Evolutionary conservation across 2,888 invertebrate species (phyloP).

Genomic region (Epinotia bilunana): DNA sequence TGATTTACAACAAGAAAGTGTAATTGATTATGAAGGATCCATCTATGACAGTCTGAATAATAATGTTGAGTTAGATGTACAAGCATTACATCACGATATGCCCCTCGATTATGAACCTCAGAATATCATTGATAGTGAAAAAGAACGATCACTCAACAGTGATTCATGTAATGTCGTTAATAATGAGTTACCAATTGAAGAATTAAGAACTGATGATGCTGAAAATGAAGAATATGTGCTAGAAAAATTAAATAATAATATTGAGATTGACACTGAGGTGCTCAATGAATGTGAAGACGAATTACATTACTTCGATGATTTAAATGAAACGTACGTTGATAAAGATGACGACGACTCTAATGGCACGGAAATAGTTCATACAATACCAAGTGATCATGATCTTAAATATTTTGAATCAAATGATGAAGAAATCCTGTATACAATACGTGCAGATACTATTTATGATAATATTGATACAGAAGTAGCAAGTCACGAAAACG

Average conservation of each 20-base stretch:
- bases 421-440: not conserved
- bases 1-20: conserved; percentile 1
- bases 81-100: not conserved
- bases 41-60: conserved; percentile 28
- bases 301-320: not conserved
- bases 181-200: not conserved
- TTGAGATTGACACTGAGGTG: not conserved
- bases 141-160: not conserved
- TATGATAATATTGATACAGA: not conserved
- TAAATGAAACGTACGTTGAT: not conserved
- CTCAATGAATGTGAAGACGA: not conserved
- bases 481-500: not conserved
- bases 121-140: not conserved
- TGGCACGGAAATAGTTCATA: not conserved
- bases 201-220: not conserved
- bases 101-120: not conserved
- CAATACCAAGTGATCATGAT: not conserved
- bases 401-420: not conserved
- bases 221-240: not conserved
- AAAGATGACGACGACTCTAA: not conserved
- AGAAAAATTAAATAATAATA: conserved; percentile 21
- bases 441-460: not conserved
- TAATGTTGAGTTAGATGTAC: not conserved
- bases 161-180: not conserved
- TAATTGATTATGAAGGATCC: conserved; percentile 10